Percentiles rank a stretch among this genome's conserved stretches.
phyloP scores from a whole-genome alignment of 2,113 vertebrate genomes.

The Crypturellus undulatus region DNA sequence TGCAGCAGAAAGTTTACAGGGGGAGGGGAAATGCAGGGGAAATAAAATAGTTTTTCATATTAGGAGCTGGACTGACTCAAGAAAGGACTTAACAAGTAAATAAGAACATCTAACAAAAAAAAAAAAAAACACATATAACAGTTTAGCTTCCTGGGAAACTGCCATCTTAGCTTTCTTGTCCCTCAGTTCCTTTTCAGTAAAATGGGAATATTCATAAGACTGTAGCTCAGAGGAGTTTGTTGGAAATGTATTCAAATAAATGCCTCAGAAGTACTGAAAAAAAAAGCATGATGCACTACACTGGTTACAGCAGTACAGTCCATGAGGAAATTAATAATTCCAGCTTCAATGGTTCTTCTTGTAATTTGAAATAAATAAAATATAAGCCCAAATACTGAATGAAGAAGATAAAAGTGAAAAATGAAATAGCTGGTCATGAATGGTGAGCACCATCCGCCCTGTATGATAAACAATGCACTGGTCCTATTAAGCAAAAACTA shows the following conservation, averaged over 20 bases:
- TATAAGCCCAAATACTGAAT: slow-evolving; percentile 48
- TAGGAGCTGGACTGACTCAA: neutral
- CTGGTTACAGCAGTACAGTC: neutral
- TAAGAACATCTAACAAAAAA: neutral
- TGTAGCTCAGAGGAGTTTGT: slow-evolving; percentile 1
- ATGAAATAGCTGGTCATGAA: slow-evolving; percentile 52
- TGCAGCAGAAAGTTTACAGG: neutral
- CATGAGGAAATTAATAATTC: slow-evolving; percentile 59
- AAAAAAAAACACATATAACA: neutral
- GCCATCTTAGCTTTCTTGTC: neutral
- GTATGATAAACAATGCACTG: neutral
- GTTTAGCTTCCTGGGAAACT: neutral
- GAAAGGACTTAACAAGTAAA: neutral
- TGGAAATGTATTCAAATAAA: slow-evolving; percentile 30
- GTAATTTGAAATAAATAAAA: slow-evolving; percentile 62
- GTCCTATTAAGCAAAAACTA: neutral
- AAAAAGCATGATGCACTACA: neutral
- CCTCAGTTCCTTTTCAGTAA: neutral
- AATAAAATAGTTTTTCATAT: neutral
- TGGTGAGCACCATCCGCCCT: neutral
- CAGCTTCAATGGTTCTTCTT: neutral
- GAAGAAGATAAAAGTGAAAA: slow-evolving; percentile 64
- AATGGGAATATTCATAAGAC: slow-evolving; percentile 34
- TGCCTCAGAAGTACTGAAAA: slow-evolving; percentile 12
- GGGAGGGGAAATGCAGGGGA: too few species aligned